Evolutionary conservation across 2,888 invertebrate genomes (phyloP).

Genomic region (Asteroscopus sphinx): DNA sequence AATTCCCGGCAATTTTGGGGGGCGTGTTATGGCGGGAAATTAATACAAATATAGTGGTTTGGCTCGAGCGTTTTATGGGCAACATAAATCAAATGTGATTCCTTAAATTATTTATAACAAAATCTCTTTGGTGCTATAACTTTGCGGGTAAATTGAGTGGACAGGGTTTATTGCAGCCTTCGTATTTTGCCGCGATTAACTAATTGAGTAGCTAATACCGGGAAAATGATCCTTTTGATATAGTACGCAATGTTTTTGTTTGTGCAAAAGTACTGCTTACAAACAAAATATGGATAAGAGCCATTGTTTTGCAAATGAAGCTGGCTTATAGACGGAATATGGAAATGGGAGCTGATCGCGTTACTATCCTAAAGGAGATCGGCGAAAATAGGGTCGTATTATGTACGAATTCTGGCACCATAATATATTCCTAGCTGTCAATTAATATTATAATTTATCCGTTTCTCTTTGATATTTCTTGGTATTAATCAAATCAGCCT

Average conservation of each 20-base stretch:
- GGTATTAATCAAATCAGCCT: not conserved
- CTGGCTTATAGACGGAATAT: conserved; percentile 36
- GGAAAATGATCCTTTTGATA: conserved; percentile 31
- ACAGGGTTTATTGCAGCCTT: conserved; percentile 35
- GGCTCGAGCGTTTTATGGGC: conserved; percentile 52
- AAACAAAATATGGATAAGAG: conserved; percentile 29
- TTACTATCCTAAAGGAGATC: conserved; percentile 19
- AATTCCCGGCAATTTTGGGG: conserved; percentile 29
- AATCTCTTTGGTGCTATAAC: conserved; percentile 54
- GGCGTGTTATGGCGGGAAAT: conserved; percentile 37
- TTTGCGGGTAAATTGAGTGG: conserved; percentile 50
- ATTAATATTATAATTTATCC: not conserved
- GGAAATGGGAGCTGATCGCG: conserved; percentile 37
- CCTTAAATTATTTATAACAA: conserved; percentile 60
- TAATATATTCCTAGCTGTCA: not conserved
- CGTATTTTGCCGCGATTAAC: conserved; percentile 29
- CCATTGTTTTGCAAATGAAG: conserved; percentile 46
- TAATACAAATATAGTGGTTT: conserved; percentile 57
- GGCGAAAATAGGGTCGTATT: conserved; percentile 19
- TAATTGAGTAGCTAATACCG: conserved; percentile 42
- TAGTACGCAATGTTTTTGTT: conserved; percentile 31
- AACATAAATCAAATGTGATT: conserved; percentile 55
- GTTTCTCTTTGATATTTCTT: not conserved
- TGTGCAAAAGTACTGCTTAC: conserved; percentile 1
- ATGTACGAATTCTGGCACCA: not conserved